phyloP scores from a whole-genome alignment of 2,888 invertebrate genomes.

The Agrochola litura region DNA sequence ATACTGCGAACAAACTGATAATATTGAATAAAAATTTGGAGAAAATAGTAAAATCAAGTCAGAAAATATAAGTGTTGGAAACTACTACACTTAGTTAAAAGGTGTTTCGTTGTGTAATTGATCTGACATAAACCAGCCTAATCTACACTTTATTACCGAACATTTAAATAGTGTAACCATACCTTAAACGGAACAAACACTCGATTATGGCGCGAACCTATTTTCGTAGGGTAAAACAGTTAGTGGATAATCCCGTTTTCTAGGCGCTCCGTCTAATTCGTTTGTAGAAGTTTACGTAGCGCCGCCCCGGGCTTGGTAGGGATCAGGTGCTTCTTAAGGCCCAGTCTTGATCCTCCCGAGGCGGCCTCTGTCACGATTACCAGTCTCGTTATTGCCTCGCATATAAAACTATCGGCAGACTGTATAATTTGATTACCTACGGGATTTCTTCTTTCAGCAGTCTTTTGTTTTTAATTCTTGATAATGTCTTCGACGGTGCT shows the following conservation, averaged over 20 bases:
- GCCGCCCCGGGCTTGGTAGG: constrained; percentile 69
- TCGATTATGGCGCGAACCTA: constrained; percentile 66
- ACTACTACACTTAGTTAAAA: neutral
- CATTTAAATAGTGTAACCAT: constrained; percentile 49
- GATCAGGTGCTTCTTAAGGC: constrained; percentile 78
- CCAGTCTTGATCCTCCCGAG: constrained; percentile 72
- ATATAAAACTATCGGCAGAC: constrained; percentile 67
- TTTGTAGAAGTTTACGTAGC: constrained; percentile 78
- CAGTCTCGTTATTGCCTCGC: constrained; percentile 66
- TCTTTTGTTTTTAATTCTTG: constrained; percentile 6
- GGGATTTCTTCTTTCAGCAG: neutral
- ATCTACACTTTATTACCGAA: constrained; percentile 34
- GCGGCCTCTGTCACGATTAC: constrained; percentile 75
- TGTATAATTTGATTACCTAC: constrained; percentile 49
- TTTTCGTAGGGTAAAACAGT: constrained; percentile 75
- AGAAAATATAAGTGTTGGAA: neutral
- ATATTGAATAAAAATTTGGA: neutral
- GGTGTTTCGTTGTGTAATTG: neutral
- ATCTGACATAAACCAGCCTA: neutral
- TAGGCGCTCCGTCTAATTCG: constrained; percentile 80
- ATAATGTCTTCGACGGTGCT: neutral
- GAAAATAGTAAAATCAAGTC: neutral
- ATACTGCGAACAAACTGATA: neutral
- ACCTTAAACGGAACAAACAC: constrained; percentile 57
- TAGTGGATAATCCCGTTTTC: constrained; percentile 79